Conservation (phyloP, 2,888 invertebrate species). For the Cryptocephalus moraei region DNA sequence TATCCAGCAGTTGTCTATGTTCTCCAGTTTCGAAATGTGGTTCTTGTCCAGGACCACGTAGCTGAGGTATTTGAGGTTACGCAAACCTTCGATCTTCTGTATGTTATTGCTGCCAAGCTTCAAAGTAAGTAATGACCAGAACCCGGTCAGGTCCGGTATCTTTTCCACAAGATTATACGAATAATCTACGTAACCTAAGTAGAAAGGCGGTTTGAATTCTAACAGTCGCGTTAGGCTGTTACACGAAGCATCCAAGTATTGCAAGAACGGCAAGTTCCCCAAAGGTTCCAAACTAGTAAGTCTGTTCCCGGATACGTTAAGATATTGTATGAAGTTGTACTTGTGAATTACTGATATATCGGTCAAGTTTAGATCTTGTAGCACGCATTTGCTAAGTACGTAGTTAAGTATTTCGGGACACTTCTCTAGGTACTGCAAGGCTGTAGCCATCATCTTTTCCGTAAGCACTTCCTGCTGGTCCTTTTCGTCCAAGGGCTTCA, state of each 20-base stretch:
- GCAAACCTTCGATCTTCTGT: conserved; percentile 43
- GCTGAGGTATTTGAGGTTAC: conserved; percentile 40
- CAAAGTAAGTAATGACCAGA: conserved; percentile 52
- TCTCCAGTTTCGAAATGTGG: no score
- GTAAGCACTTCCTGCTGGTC: conserved; percentile 29
- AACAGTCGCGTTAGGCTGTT: conserved; percentile 44
- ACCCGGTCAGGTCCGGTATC: conserved; percentile 44
- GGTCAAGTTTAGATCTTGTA: conserved; percentile 22
- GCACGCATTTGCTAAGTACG: conserved; percentile 44
- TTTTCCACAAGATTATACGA: conserved; percentile 45
- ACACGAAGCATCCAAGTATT: conserved; percentile 46
- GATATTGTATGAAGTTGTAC: conserved; percentile 49
- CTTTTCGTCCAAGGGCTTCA: no score
- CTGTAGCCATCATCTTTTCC: conserved; percentile 42
- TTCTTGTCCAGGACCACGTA: no score
- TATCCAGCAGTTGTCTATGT: no score
- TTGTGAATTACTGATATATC: conserved; percentile 44
- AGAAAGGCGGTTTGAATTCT: conserved; percentile 50
- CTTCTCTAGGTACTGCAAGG: conserved; percentile 44
- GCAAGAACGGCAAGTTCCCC: conserved; percentile 44
- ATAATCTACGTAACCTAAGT: conserved; percentile 50
- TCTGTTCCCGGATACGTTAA: conserved; percentile 49
- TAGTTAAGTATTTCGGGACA: conserved; percentile 45
- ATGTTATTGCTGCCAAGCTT: conserved; percentile 54
- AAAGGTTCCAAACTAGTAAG: conserved; percentile 43